Evolutionary conservation across 2,113 vertebrate genomes (phyloP), one percentile per base, ranked within the genome.

Genomic region (Corapipo altera): DNA sequence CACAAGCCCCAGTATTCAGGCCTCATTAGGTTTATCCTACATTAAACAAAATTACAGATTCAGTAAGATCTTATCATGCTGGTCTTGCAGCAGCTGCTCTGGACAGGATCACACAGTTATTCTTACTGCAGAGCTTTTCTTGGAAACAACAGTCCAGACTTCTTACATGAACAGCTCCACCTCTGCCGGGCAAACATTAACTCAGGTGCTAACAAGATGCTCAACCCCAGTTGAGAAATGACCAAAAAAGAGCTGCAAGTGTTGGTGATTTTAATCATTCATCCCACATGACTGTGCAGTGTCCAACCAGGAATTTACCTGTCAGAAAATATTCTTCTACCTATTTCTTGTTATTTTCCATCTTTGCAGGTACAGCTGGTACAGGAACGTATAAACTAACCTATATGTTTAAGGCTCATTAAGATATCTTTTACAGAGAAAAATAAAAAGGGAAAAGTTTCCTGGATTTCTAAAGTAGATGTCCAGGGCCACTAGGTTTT

Each of bases 1-100:
- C 85, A 92, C 43, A 97, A 96, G 80, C 39, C 27, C 48, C 20
- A 57, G 46, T 85, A 85, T 88, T 95, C 78, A 96, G 89, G 91
- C 43, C 69, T 95, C 49, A 12, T 93, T 94, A 93, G 54, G 72
- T 92, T 95, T 95, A 62, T 83, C 48, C 75, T 86, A 77, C 73
- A 54, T 83, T 85, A 93, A 89, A 70, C 33, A 70, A 88, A 96
- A 92, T 73, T 91, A 81, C 57, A 91, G 55, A 89, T 83, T 85
- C 44, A 55, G 85, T 66, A 58, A 77, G 74, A 91, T 91, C 52
- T 93, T 97, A 93, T 85, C 90, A 37, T 37, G 30, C 61, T 82
- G 59, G 35, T 71, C 46, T 70, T 37, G 44, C 7, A 5, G 57
- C 85, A 93, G 67, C 86, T 66, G 73, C 51, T 95, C 69, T 92